Conservation (phyloP, 2,888 invertebrate species). For the Troides aeacus region DNA sequence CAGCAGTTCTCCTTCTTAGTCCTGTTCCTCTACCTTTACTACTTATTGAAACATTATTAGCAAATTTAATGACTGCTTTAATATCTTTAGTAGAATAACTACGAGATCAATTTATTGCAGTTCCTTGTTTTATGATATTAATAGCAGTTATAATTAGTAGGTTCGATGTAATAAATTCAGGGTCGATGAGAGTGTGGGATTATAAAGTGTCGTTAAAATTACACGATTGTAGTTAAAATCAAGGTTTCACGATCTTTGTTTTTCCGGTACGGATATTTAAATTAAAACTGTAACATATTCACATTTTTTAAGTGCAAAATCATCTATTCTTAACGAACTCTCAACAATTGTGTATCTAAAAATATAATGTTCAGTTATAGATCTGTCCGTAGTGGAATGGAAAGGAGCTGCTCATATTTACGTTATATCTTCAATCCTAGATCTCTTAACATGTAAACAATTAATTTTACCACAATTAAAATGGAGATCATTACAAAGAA, state of each 20-base stretch:
- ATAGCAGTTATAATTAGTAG: conserved; percentile 5
- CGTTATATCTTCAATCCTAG: neutral
- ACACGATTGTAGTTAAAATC: neutral
- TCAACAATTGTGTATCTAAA: too few relatives aligned
- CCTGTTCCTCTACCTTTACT: too few relatives aligned
- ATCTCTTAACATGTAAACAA: neutral
- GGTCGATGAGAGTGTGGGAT: conserved; percentile 1
- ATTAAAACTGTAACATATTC: neutral
- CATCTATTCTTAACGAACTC: too few relatives aligned
- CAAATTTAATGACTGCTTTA: neutral
- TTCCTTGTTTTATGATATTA: neutral
- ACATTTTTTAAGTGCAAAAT: too few relatives aligned
- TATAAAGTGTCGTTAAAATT: conserved; percentile 1
- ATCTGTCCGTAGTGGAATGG: too few relatives aligned
- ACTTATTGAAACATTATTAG: neutral
- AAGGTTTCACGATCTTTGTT: neutral
- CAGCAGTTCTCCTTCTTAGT: too few relatives aligned
- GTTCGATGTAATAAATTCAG: conserved; percentile 1
- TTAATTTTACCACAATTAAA: neutral
- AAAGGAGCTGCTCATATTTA: too few relatives aligned
- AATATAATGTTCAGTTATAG: too few relatives aligned
- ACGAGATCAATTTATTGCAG: neutral
- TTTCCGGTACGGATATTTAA: neutral
- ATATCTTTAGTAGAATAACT: neutral
- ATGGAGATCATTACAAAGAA: neutral